Conservation (phyloP, 2,888 invertebrate species). For the Zaprionus lineosus region DNA sequence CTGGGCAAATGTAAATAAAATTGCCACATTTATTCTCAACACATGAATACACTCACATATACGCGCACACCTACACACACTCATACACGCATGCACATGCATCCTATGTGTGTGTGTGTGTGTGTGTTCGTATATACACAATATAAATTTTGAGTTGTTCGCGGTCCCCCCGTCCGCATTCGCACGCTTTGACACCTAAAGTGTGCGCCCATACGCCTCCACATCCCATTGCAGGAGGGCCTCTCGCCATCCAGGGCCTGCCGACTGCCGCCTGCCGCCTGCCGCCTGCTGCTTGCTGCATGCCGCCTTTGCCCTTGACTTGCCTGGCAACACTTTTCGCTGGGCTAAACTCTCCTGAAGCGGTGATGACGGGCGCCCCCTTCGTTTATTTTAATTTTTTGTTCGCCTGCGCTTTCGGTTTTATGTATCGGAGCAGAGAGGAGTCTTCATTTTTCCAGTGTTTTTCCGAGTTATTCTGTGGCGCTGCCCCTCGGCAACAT, state of each 20-base stretch:
- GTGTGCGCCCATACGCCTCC: constrained; percentile 73
- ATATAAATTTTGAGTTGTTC: constrained; percentile 26
- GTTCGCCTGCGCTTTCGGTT: constrained; percentile 73
- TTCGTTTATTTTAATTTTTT: constrained; percentile 77
- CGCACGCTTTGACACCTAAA: constrained; percentile 75
- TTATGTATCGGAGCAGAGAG: constrained; percentile 50
- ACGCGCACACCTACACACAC: background rate
- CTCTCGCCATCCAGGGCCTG: background rate
- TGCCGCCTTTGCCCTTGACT: constrained; percentile 38
- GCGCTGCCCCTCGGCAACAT: constrained; percentile 40
- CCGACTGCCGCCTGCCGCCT: background rate
- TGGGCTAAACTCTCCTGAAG: constrained; percentile 11
- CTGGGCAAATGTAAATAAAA: constrained; percentile 67
- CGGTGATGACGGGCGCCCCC: constrained; percentile 28
- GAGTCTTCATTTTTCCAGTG: constrained; percentile 21
- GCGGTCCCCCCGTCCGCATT: constrained; percentile 29
- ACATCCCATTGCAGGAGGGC: constrained; percentile 8
- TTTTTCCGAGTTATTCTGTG: constrained; percentile 29
- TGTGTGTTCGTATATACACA: too few species aligned
- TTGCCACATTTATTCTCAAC: constrained; percentile 66
- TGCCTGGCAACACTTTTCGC: constrained; percentile 40
- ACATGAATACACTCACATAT: constrained; percentile 12
- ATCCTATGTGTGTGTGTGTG: too few species aligned
- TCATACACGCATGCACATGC: background rate
- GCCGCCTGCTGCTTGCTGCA: background rate